A percentile compares a stretch with the other conserved stretches of the same genome.
These are phyloP conservation scores for Bombylius major DNA, from an alignment of 2,888 invertebrate genomes.

Conservation along the genomic window DNA sequence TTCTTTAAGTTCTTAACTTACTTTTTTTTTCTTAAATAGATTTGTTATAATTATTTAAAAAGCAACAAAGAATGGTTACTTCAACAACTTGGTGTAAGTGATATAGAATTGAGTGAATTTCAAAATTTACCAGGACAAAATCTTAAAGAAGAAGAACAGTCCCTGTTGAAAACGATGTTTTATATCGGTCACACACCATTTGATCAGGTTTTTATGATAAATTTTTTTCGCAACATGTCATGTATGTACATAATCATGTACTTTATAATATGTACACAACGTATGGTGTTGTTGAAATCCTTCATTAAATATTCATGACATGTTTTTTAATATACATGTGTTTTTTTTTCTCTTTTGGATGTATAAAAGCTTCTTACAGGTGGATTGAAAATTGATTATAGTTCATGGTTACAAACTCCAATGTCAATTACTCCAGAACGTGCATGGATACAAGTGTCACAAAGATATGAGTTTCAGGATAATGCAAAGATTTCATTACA, in stretches of 20 bases:
- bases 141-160: conserved; percentile 33
- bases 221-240: no score
- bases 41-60: conserved; percentile 56
- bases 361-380: conserved; percentile 34
- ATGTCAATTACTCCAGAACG: conserved; percentile 37
- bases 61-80: conserved; percentile 56
- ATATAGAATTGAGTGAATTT: conserved; percentile 26
- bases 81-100: conserved; percentile 42
- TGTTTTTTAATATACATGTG: no score
- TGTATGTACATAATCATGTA: background rate
- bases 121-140: conserved; percentile 34
- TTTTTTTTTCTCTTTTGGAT: background rate
- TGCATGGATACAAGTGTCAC: conserved; percentile 36
- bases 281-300: background rate
- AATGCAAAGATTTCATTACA: conserved; percentile 31
- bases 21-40: conserved; percentile 34
- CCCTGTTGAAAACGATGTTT: conserved; percentile 64
- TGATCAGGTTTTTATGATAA: conserved; percentile 48
- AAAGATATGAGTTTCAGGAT: conserved; percentile 38
- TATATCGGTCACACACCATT: conserved; percentile 62
- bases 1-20: background rate
- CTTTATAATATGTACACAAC: background rate
- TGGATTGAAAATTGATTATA: conserved; percentile 37
- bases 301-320: no score
- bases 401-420: conserved; percentile 36